Evolutionary conservation across 1,140 invertebrate species (phyloP), one percentile per base, ranked within the genome.

Genomic region (Penaeus vannamei): DNA sequence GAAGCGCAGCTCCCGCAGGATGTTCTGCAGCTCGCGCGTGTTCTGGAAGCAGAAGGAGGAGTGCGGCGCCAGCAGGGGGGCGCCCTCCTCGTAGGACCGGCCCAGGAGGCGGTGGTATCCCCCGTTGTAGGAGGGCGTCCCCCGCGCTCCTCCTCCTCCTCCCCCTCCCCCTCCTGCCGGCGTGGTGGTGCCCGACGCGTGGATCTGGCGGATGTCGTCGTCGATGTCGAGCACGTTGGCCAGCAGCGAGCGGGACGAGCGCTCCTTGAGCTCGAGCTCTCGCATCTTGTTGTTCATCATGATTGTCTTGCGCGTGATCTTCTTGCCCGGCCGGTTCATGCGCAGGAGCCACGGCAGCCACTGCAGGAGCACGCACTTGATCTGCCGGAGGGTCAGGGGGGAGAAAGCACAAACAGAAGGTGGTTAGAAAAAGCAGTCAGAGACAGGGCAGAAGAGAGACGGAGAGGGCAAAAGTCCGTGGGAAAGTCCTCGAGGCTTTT

Each of bases 341-440:
- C 97, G 95, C 92, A 99, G 95, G 92, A 99, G 94, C 95, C 97
- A 98, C 91, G 98, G 98, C 93, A 99, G 94, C 98, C 98, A 99
- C 93, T 97, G 97, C 92, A 99, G 95, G 94, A 99, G 98, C 92
- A 99, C 95, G 92, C 97, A 95, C 93, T 96, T 97, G 91, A 99
- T 96, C 98, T 98, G 94, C 84, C 94, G 76, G 8, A 79, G 76
- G n/a, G 76, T 42, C 76, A 36, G 53, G 61, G 64, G 61, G 29
- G 82, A 62, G 61, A 64, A 62, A 84, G 53, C 22, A 32, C 53
- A 60, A 23, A 32, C 12, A 20, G 19, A 22, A n/a, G 46, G 29
- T 10, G 29, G 81, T 12, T 23, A 83, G 53, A n/a, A 32, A 61
- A 0, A 29, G 26, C 2, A 61, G 53, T 17, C 26, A 42, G 82